Conservation (phyloP, 2,888 invertebrate genomes). For the Epistrophe eligans region DNA sequence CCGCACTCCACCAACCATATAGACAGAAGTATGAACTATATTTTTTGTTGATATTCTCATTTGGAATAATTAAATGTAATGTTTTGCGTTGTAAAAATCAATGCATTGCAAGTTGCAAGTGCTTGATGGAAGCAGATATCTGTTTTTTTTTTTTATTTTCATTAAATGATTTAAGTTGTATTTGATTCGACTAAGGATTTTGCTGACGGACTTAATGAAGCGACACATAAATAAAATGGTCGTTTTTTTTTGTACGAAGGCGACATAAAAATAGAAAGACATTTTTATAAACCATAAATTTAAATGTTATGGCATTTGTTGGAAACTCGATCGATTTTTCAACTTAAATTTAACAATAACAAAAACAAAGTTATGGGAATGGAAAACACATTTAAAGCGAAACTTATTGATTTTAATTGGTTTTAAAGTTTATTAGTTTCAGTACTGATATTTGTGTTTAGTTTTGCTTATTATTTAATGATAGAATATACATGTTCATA, state of each 20-base stretch:
- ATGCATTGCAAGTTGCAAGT: constrained; percentile 32
- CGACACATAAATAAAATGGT: constrained; percentile 5
- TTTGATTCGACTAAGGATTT: constrained; percentile 1
- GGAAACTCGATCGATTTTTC: constrained; percentile 3
- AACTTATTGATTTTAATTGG: constrained; percentile 18
- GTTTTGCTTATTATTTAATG: not conserved
- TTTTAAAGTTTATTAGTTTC: constrained; percentile 2
- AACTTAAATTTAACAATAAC: not conserved
- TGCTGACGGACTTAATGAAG: constrained; percentile 32
- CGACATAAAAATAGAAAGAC: constrained; percentile 16
- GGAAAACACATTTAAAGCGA: constrained; percentile 8
- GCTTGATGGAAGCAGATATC: not conserved
- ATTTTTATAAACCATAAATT: constrained; percentile 27
- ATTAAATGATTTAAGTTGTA: constrained; percentile 3
- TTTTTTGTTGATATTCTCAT: constrained; percentile 50
- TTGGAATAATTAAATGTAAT: constrained; percentile 52
- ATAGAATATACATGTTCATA: not conserved
- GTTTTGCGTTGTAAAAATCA: constrained; percentile 37
- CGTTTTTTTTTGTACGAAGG: not conserved
- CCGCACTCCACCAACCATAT: not conserved
- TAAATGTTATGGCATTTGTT: constrained; percentile 5
- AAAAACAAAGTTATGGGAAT: not conserved
- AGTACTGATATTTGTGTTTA: not conserved
- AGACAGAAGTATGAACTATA: not conserved
- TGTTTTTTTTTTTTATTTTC: not conserved